Evolutionary conservation across 2,888 invertebrate species (phyloP), one percentile per base, ranked within the genome.

Genomic region (Morpho deidamia): DNA sequence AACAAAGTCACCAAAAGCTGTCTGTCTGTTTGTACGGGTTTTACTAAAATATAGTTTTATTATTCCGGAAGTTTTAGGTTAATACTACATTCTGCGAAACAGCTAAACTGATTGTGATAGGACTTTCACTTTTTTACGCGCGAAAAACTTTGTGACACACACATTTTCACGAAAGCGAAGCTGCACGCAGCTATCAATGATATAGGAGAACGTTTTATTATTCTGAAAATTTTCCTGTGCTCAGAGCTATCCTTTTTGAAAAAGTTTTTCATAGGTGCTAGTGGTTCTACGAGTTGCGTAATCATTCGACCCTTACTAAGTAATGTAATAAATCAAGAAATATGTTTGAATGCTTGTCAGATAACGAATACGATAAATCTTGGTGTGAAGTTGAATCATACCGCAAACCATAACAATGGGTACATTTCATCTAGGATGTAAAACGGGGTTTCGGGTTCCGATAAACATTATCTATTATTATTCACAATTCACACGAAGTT

Each of bases 311-410:
- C 47, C 47, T 40, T 47, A 11, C 11, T 33, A 47, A 47, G 47
- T 47, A 47, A 40, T 33, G 40, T 47, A 47, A 47, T 47, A 47
- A 40, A 47, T 47, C 47, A 47, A 33, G 47, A 40, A 40, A 33
- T 47, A 40, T 47, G 33, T 47, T 40, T 47, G 40, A 46, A 47
- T 40, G 40, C 39, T 40, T 47, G 40, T 40, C 47, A 38, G 40
- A 40, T 47, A 47, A 8, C 47, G 32, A 40, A 33, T 32, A 11
- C 47, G 10, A 47, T 40, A 47, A 40, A 47, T 47, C 40, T 11
- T n/a, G 33, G 33, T 33, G 12, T 33, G 47, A 40, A 40, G 40
- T 40, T 47, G 47, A 47, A 47, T 23, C 47, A 12, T 40, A 40
- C 40, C 40, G 23, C 33, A 7, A 1, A 32, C 39, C 47, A 11